These are phyloP conservation scores for Toxotes lorentzi DNA, from an alignment of 2,797 vertebrate genomes.

Conservation along the genomic window DNA sequence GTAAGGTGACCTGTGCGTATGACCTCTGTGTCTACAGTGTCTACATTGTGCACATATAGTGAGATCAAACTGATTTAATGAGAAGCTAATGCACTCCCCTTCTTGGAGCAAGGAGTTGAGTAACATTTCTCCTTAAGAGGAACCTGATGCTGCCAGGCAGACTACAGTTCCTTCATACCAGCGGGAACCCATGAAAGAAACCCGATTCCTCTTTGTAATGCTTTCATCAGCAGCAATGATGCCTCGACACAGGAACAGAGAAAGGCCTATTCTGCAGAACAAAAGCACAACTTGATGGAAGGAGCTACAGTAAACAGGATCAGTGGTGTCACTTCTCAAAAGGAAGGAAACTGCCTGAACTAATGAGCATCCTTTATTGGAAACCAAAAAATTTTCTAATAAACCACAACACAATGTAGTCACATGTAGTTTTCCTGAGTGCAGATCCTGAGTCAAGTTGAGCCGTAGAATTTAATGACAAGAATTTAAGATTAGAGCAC, in stretches of 20 bases:
- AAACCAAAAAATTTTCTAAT: conserved; percentile 11
- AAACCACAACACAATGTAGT: not conserved
- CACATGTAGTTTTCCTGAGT: not conserved
- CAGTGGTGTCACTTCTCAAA: conserved; percentile 40
- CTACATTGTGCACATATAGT: conserved; percentile 13
- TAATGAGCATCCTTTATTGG: conserved; percentile 21
- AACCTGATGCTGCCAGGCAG: conserved; percentile 60
- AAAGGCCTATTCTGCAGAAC: conserved; percentile 59
- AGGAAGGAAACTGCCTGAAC: conserved; percentile 39
- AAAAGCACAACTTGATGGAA: conserved; percentile 40
- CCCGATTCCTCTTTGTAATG: conserved; percentile 72
- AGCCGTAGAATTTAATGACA: conserved; percentile 5
- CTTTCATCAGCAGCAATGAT: conserved; percentile 69
- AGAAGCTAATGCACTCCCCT: conserved; percentile 41
- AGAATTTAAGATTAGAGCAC: not conserved
- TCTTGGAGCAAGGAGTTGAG: conserved; percentile 22
- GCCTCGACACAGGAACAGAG: conserved; percentile 56
- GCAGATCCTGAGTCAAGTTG: not conserved
- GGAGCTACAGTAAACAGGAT: conserved; percentile 39
- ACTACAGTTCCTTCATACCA: conserved; percentile 47
- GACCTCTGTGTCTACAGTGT: conserved; percentile 34
- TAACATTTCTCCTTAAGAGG: conserved; percentile 57
- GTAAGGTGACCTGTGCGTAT: conserved; percentile 24
- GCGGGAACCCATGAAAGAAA: conserved; percentile 64
- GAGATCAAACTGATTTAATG: conserved; percentile 50